phyloP scores from a whole-genome alignment of 1,140 invertebrate genomes.

The Andrena cerasifolii region DNA sequence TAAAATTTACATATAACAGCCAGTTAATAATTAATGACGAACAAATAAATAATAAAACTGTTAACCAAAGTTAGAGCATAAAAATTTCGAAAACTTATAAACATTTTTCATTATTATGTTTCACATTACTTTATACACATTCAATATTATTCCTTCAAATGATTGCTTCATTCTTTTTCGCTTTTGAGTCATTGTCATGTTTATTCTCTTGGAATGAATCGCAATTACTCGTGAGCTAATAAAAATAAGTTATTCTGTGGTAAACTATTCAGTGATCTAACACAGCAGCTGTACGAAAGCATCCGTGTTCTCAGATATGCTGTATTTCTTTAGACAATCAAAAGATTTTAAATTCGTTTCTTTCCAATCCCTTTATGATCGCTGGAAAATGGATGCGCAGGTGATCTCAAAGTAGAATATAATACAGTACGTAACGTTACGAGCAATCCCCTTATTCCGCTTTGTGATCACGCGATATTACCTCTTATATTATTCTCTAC shows the following conservation, averaged over 20 bases:
- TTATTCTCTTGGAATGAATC: background rate
- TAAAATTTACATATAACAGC: no score
- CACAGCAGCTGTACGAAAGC: background rate
- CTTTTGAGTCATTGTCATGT: background rate
- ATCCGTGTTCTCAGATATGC: background rate
- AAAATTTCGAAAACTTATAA: background rate
- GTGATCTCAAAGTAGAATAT: background rate
- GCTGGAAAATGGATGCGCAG: background rate
- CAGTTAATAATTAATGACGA: no score
- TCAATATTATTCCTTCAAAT: background rate
- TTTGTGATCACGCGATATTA: background rate
- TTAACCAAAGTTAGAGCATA: background rate
- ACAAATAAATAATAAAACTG: no score
- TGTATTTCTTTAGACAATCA: background rate
- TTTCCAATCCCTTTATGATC: background rate
- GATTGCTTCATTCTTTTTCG: background rate
- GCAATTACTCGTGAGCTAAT: background rate
- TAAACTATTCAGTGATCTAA: background rate
- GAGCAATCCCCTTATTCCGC: background rate
- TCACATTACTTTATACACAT: no score
- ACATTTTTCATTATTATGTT: background rate
- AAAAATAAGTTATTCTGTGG: background rate
- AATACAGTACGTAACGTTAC: background rate
- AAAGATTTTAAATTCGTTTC: conserved; percentile 16
- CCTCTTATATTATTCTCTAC: background rate